A percentile compares a stretch with the other conserved stretches of the same genome.
phyloP scores from a whole-genome alignment of 2,797 vertebrate genomes.

The Distichodus sexfasciatus region DNA sequence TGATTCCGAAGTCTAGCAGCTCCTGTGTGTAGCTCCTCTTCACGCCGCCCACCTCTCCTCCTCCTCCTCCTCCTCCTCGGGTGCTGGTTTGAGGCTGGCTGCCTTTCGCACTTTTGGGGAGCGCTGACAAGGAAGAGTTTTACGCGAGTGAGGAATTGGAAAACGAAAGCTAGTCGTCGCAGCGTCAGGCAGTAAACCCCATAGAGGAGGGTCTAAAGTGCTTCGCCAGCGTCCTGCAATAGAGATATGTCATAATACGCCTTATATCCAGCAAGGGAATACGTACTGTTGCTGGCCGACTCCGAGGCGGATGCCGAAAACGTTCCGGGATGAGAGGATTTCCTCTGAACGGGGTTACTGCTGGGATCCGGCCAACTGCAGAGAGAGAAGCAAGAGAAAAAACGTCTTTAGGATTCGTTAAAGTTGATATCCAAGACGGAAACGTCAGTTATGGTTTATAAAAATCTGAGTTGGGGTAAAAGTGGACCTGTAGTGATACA shows the following conservation, averaged over 20 bases:
- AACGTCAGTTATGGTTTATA: too few species aligned
- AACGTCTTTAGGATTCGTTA: too few species aligned
- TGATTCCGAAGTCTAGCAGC: slow-evolving; percentile 65
- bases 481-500: too few species aligned
- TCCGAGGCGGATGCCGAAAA: slow-evolving; percentile 24
- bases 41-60: slow-evolving; percentile 15
- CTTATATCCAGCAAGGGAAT: not conserved
- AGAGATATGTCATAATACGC: too few species aligned
- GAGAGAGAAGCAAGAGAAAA: not conserved
- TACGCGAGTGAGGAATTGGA: not conserved
- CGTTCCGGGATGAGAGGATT: slow-evolving; percentile 32
- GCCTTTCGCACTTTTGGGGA: slow-evolving; percentile 37
- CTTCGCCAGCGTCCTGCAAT: too few species aligned
- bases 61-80: too few species aligned
- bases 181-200: too few species aligned
- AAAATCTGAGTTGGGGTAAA: too few species aligned
- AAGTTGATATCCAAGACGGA: too few species aligned
- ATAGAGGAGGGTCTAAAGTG: too few species aligned
- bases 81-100: slow-evolving; percentile 34
- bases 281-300: slow-evolving; percentile 39
- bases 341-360: slow-evolving; percentile 25
- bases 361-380: slow-evolving; percentile 28
- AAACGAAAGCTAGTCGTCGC: slow-evolving; percentile 14
- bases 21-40: slow-evolving; percentile 68
- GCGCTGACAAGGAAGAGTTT: slow-evolving; percentile 10